Evolutionary conservation across 2,797 vertebrate species (phyloP).

Genomic region (Heliangelus exortis): DNA sequence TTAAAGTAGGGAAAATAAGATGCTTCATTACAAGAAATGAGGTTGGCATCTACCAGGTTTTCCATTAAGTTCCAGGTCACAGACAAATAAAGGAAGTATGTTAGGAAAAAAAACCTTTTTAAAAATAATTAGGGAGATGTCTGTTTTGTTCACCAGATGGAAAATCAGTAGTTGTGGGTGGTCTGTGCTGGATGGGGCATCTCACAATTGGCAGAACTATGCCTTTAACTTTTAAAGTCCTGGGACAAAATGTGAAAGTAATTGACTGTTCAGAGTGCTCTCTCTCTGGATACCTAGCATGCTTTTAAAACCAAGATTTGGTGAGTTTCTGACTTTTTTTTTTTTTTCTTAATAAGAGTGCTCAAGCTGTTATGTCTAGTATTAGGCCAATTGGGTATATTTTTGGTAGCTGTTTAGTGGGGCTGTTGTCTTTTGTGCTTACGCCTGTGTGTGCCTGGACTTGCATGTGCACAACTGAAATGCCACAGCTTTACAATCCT

Average conservation of each 20-base stretch:
- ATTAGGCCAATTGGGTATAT: conserved; percentile 30
- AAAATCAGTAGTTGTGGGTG: conserved; percentile 84
- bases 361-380: conserved; percentile 53
- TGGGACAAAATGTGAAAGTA: conserved; percentile 79
- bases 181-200: conserved; percentile 83
- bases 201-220: conserved; percentile 82
- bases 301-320: conserved; percentile 60
- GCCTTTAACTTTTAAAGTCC: conserved; percentile 83
- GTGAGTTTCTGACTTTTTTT: conserved; percentile 69
- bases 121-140: conserved; percentile 88
- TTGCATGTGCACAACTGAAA: background rate
- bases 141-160: conserved; percentile 87
- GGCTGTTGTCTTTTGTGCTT: conserved; percentile 54
- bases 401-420: conserved; percentile 45
- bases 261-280: conserved; percentile 72
- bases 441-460: conserved; percentile 17
- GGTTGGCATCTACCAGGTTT: conserved; percentile 82
- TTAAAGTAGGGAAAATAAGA: conserved; percentile 78
- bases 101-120: conserved; percentile 80
- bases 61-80: conserved; percentile 85
- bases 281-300: conserved; percentile 62
- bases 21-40: conserved; percentile 81
- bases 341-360: conserved; percentile 17
- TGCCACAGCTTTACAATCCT: conserved; percentile 18
- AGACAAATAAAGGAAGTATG: conserved; percentile 85